Base-by-base conservation (phyloP, 2,888 invertebrate species). In the Harpalus rufipes region DNA sequence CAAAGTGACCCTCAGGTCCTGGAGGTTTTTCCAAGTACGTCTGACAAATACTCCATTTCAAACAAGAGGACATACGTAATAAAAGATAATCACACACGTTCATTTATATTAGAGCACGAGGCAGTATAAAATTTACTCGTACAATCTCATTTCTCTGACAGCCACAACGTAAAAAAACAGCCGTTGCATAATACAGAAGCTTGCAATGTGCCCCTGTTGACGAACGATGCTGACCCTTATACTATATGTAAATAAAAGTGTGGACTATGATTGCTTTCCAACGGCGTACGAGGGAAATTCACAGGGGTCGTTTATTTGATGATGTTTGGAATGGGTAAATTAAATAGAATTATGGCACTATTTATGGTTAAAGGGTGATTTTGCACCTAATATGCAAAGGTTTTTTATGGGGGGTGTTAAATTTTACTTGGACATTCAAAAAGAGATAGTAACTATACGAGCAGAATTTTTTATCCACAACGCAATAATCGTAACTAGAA, bases 51-150 rank as follows among this genome's bases (percentile, higher is more conserved):
- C 61, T 61, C 18, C 61, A 39, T 61, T 83, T 76, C 83, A 32
- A 59, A 16, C 74, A 83, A 76, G 41, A 83, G 76, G 83, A 83
- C 83, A 83, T 41, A 58, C 72, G 82, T 76, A 83, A 83, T 83
- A 83, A 83, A 83, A 83, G 74, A 83, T 83, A 83, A 83, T 83
- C 83, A 83, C 83, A 83, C 41, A 74, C 83, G 83, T 83, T 83
- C 83, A 76, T 83, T 83, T 83, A 83, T 83, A 83, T 83, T 83
- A 83, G 74, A 32, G 51, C 59, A 82, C 65, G 18, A 10, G 74
- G 59, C 58, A 58, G 76, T 59, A 76, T 61, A 76, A 83, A 83
- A 83, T 83, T 74, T 74, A 74, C 72, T 74, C 72, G 72, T 44
- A 74, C 72, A 74, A 74, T 76, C 83, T 76, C 83, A 83, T 83